These are phyloP conservation scores for Limnephilus auricula DNA, from an alignment of 2,888 invertebrate species.

Conservation along the genomic window DNA sequence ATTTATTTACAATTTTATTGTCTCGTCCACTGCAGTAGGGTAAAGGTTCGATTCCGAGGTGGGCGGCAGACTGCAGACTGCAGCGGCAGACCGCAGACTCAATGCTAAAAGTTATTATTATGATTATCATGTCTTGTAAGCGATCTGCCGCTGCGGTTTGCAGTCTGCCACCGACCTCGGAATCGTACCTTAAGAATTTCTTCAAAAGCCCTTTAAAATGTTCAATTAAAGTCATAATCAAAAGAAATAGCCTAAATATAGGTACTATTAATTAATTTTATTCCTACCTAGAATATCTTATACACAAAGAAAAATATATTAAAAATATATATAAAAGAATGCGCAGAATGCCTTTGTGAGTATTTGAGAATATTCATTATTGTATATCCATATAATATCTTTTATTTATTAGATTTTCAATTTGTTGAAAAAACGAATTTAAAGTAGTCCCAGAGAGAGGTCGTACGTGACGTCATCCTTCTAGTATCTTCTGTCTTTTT, in stretches of 20 bases:
- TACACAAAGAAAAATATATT: no score
- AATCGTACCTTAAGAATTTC: neutral
- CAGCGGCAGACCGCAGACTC: no score
- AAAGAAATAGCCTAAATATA: neutral
- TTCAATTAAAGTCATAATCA: constrained; percentile 7
- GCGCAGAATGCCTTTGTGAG: neutral
- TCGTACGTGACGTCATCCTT: no score
- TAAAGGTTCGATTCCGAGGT: neutral
- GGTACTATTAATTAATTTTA: neutral
- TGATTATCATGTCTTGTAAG: no score
- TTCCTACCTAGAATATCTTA: neutral
- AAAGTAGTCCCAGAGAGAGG: no score
- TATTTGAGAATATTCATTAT: neutral
- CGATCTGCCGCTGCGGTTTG: no score
- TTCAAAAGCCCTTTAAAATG: constrained; percentile 6
- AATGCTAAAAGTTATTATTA: no score
- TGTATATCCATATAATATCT: neutral
- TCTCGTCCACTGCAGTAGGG: constrained; percentile 39
- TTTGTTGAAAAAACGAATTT: neutral
- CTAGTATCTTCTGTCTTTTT: no score
- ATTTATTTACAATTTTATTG: constrained; percentile 36
- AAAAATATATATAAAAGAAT: neutral
- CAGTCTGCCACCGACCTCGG: no score
- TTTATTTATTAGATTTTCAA: neutral
- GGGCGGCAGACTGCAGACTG: no score